Percentiles rank a stretch among this genome's conserved stretches.
These are phyloP conservation scores for Pseudotriccus pelzelni DNA, from an alignment of 2,797 vertebrate species.

Conservation along the genomic window DNA sequence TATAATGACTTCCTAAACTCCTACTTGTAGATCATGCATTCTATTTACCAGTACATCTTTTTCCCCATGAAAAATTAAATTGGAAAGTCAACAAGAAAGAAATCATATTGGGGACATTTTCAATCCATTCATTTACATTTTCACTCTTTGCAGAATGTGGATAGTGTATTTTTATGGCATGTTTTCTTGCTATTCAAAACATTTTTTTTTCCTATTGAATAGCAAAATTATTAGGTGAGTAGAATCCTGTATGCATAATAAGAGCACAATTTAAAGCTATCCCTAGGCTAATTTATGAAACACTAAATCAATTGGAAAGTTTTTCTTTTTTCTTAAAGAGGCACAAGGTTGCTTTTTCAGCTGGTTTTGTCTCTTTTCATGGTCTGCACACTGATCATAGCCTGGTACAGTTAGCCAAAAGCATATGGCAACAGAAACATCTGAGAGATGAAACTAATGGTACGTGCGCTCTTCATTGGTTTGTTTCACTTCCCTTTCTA, in stretches of 20 bases:
- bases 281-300: conserved; percentile 74
- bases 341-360: conserved; percentile 53
- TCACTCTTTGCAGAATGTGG: conserved; percentile 25
- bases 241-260: conserved; percentile 73
- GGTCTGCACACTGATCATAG: conserved; percentile 37
- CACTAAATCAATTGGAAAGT: conserved; percentile 70
- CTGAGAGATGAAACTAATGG: background rate
- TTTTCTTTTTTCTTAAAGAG: conserved; percentile 62
- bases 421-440: conserved; percentile 28
- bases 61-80: conserved; percentile 55
- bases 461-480: background rate
- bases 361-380: conserved; percentile 49
- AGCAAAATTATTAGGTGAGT: conserved; percentile 74
- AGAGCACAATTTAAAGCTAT: conserved; percentile 75
- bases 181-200: conserved; percentile 73
- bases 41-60: conserved; percentile 52
- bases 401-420: conserved; percentile 16
- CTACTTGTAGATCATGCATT: conserved; percentile 58
- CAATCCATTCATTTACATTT: conserved; percentile 62
- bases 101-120: conserved; percentile 54
- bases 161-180: conserved; percentile 44
- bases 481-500: background rate
- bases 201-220: conserved; percentile 69
- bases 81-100: conserved; percentile 61
- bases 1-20: conserved; percentile 67